phyloP scores from a whole-genome alignment of 2,113 vertebrate genomes.

The Thermophis baileyi region DNA sequence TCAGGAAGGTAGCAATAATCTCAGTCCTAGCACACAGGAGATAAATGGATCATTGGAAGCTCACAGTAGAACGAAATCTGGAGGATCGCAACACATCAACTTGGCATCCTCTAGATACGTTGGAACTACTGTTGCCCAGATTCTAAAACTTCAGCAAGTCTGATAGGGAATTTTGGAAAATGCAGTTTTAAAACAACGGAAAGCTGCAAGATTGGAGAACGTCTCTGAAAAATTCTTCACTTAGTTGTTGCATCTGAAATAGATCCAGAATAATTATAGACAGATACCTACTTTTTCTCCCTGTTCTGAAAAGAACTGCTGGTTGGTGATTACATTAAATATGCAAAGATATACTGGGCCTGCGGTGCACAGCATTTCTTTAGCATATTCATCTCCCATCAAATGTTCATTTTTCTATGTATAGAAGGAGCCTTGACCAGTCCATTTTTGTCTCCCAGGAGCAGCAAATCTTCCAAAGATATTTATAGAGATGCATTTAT shows the following conservation, averaged over 20 bases:
- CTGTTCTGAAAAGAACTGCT: not conserved
- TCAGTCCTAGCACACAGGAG: no score
- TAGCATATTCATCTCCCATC: not conserved
- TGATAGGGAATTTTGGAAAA: not conserved
- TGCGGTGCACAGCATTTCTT: not conserved
- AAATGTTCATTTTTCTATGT: not conserved
- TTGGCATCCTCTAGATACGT: not conserved
- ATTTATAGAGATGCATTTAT: not conserved
- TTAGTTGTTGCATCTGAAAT: not conserved
- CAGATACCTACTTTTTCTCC: not conserved
- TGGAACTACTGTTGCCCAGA: not conserved
- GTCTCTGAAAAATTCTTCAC: not conserved
- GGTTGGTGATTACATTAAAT: conserved; percentile 10
- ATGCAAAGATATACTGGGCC: conserved; percentile 15
- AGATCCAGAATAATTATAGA: not conserved
- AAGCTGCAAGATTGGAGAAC: not conserved
- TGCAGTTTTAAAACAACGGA: not conserved
- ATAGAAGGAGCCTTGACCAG: not conserved
- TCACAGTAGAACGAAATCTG: not conserved
- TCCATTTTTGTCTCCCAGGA: not conserved
- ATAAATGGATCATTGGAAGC: not conserved
- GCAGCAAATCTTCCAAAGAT: not conserved
- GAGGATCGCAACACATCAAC: not conserved
- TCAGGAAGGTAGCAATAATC: not conserved
- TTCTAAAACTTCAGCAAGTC: not conserved